Conservation (phyloP, 1,140 invertebrate genomes). For the Microplitis demolitor region DNA sequence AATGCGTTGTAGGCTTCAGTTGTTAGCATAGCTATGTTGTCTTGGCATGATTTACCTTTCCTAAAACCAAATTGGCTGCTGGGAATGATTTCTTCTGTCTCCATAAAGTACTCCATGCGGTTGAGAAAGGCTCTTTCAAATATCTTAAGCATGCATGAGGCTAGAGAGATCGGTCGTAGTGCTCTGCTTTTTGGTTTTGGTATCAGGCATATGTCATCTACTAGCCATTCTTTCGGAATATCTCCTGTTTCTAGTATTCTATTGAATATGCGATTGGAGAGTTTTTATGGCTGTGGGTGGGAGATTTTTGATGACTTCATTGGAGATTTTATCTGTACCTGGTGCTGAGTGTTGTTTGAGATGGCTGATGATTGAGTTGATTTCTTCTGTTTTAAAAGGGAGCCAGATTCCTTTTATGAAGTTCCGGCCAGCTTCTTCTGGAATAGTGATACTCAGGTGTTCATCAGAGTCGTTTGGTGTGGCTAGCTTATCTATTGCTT, state of each 20-base stretch:
- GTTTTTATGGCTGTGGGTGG: background rate
- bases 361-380: too few species aligned
- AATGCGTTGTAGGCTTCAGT: slow-evolving; percentile 17
- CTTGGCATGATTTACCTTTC: slow-evolving; percentile 13
- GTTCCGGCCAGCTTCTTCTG: background rate
- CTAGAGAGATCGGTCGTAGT: slow-evolving; percentile 28
- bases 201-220: slow-evolving; percentile 18
- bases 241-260: background rate
- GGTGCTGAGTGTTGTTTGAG: background rate
- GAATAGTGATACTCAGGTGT: too few species aligned
- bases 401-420: background rate
- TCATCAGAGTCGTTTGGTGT: too few species aligned
- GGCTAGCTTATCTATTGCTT: too few species aligned
- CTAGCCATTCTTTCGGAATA: background rate
- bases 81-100: slow-evolving; percentile 20
- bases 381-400: too few species aligned
- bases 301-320: background rate
- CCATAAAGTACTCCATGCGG: slow-evolving; percentile 25
- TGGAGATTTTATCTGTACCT: background rate
- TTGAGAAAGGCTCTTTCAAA: slow-evolving; percentile 28
- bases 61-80: slow-evolving; percentile 19
- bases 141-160: slow-evolving; percentile 19
- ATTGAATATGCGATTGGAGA: background rate
- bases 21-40: slow-evolving; percentile 13
- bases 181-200: slow-evolving; percentile 10